A percentile compares a stretch with the other conserved stretches of the same genome.
These are phyloP conservation scores for Chromis chromis DNA, from an alignment of 2,797 vertebrate genomes.

Conservation along the genomic window DNA sequence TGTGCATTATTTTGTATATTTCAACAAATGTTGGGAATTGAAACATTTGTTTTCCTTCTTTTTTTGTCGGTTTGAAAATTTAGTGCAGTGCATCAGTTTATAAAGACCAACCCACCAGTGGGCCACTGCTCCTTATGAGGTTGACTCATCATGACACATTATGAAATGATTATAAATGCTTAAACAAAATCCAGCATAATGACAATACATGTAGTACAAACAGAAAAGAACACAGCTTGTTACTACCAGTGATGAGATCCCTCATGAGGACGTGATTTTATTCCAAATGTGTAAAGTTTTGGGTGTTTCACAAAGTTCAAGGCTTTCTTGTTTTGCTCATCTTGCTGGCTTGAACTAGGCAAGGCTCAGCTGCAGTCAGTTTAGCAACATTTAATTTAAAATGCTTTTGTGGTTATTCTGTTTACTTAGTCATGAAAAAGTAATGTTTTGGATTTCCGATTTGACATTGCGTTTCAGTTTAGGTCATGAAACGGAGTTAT, in stretches of 20 bases:
- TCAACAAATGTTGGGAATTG: neutral
- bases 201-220: neutral
- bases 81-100: neutral
- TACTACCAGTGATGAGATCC: neutral
- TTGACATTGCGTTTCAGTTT: too few relatives aligned
- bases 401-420: neutral
- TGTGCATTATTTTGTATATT: neutral
- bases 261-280: neutral
- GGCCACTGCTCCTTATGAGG: neutral
- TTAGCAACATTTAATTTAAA: neutral
- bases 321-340: neutral
- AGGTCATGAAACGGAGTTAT: too few relatives aligned
- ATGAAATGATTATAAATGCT: neutral
- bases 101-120: neutral
- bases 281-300: neutral
- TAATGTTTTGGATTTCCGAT: too few relatives aligned
- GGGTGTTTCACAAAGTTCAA: neutral
- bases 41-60: neutral
- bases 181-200: neutral
- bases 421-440: too few relatives aligned
- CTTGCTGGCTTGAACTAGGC: neutral
- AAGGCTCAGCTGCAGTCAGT: neutral
- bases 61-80: neutral
- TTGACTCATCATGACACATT: neutral
- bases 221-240: neutral